A percentile compares a stretch with the other conserved stretches of the same genome.
Evolutionary conservation across 2,888 invertebrate species (phyloP).

Genomic region (Agrypnus murinus): DNA sequence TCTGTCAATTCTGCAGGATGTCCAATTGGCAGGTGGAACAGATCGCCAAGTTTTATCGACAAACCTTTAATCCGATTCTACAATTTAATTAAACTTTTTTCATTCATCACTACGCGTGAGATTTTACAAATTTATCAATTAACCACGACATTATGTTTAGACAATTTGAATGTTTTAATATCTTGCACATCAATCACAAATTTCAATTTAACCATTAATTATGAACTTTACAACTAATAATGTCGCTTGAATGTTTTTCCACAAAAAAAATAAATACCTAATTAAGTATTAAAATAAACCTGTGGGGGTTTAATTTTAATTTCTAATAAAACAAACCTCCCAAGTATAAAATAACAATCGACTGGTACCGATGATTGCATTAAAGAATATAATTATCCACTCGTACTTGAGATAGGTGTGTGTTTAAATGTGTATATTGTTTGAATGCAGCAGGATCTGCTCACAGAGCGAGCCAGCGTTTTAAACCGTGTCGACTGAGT

Average conservation of each 20-base stretch:
- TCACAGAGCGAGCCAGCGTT: slow-evolving; percentile 50
- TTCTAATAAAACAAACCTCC: slow-evolving; percentile 34
- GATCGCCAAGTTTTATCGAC: too few species aligned
- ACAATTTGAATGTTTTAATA: too few species aligned
- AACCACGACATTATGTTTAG: too few species aligned
- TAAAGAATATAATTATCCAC: slow-evolving; percentile 39
- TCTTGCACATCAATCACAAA: too few species aligned
- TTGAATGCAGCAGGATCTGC: slow-evolving; percentile 48
- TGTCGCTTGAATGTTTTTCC: neutral
- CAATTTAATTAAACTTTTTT: too few species aligned
- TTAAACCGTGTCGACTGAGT: slow-evolving; percentile 55
- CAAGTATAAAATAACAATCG: slow-evolving; percentile 36
- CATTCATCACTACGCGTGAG: too few species aligned
- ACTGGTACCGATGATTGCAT: slow-evolving; percentile 36
- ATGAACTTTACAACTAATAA: neutral
- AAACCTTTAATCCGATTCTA: too few species aligned
- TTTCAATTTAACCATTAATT: neutral
- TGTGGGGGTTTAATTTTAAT: slow-evolving; percentile 33
- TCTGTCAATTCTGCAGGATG: too few species aligned
- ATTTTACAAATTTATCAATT: too few species aligned
- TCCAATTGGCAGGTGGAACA: too few species aligned
- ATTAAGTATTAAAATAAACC: slow-evolving; percentile 14
- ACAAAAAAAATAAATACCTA: neutral
- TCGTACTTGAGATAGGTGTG: slow-evolving; percentile 38
- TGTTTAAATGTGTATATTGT: slow-evolving; percentile 36